These are phyloP conservation scores for Garrulus glandarius DNA, from an alignment of 2,797 vertebrate genomes.

Conservation along the genomic window DNA sequence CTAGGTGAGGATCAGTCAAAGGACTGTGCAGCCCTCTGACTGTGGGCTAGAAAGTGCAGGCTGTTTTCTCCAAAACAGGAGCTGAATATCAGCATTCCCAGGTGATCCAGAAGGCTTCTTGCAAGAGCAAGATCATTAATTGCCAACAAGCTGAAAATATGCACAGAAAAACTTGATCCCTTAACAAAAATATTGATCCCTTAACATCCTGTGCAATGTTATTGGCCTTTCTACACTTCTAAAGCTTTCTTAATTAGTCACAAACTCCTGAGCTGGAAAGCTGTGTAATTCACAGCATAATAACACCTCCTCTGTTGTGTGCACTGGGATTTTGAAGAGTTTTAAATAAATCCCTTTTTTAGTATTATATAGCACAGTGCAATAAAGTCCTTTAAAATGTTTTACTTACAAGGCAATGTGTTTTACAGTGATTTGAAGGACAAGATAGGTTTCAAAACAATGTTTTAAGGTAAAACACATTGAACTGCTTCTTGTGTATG, in stretches of 20 bases:
- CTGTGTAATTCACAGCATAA: neutral
- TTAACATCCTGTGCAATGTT: neutral
- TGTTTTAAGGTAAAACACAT: neutral
- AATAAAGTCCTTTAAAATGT: neutral
- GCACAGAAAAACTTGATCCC: neutral
- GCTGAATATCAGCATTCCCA: neutral
- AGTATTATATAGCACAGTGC: neutral
- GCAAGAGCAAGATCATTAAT: neutral
- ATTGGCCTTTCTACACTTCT: neutral
- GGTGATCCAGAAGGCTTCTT: neutral
- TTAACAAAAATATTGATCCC: neutral
- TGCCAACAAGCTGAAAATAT: neutral
- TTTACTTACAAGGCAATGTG: neutral
- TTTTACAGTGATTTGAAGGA: neutral
- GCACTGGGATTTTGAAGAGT: neutral
- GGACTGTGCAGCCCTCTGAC: neutral
- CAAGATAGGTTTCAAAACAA: neutral
- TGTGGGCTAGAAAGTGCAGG: neutral
- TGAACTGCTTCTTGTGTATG: neutral
- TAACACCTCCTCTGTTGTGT: neutral
- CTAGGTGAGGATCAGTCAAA: neutral
- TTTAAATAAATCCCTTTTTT: neutral
- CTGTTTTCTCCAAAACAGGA: neutral
- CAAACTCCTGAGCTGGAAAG: neutral
- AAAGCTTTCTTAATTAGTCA: conserved; percentile 1